Conservation (phyloP, 2,797 vertebrate genomes). For the Megalops cyprinoides region DNA sequence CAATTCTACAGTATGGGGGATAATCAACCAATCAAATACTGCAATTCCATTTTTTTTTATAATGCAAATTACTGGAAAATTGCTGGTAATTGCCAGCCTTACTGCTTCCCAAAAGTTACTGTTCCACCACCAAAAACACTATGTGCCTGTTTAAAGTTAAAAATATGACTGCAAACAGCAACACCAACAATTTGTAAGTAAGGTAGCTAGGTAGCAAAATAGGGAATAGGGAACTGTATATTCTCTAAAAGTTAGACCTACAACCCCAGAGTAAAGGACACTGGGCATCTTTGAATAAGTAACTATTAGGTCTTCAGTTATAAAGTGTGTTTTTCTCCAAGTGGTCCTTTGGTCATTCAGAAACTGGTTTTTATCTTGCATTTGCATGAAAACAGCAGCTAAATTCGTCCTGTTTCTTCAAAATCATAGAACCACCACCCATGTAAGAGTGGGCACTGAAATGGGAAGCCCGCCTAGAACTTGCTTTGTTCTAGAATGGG, state of each 20-base stretch:
- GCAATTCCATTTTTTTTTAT: constrained; percentile 6
- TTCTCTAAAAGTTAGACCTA: too few relatives aligned
- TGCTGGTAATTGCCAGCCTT: neutral
- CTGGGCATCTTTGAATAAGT: neutral
- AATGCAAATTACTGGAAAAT: constrained; percentile 2
- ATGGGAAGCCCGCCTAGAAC: too few relatives aligned
- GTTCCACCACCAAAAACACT: neutral
- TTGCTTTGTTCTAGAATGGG: too few relatives aligned
- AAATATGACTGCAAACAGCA: neutral
- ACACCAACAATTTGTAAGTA: too few relatives aligned
- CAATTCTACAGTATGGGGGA: neutral
- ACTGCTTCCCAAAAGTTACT: neutral
- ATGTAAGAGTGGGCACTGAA: too few relatives aligned
- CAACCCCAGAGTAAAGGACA: neutral
- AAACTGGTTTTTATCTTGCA: too few relatives aligned
- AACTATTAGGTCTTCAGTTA: neutral
- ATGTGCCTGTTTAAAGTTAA: neutral
- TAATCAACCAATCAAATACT: neutral
- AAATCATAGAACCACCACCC: too few relatives aligned
- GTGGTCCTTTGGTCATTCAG: too few relatives aligned
- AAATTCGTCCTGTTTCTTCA: neutral
- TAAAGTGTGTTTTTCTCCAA: too few relatives aligned
- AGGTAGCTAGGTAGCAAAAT: neutral
- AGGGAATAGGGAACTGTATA: too few relatives aligned
- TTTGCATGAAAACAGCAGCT: too few relatives aligned